These are phyloP conservation scores for Ostrea denselamellosa DNA, from an alignment of 1,140 invertebrate genomes.

Conservation along the genomic window DNA sequence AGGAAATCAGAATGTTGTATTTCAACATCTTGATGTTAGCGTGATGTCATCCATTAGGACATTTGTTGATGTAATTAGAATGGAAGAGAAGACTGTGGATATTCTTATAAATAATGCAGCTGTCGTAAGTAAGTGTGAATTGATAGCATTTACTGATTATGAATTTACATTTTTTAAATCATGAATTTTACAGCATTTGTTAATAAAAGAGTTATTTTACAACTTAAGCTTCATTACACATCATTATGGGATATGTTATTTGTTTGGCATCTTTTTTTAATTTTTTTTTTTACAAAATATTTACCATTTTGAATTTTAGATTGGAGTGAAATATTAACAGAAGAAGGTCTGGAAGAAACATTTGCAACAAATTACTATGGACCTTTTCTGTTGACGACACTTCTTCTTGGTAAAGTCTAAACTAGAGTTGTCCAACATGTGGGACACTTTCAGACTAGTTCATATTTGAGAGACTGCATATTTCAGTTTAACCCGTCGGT, in stretches of 20 bases:
- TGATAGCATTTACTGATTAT: not conserved
- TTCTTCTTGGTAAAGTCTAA: constrained; percentile 82
- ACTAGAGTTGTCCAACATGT: too few relatives aligned
- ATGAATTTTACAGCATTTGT: too few relatives aligned
- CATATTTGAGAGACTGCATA: too few relatives aligned
- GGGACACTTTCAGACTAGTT: too few relatives aligned
- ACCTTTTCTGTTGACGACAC: constrained; percentile 88
- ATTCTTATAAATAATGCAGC: constrained; percentile 81
- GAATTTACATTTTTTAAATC: not conserved
- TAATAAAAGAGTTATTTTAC: not conserved
- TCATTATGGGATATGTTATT: not conserved
- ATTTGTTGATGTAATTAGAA: constrained; percentile 80
- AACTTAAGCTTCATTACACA: not conserved
- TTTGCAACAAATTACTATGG: constrained; percentile 95
- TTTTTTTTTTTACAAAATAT: not conserved
- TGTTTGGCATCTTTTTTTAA: not conserved
- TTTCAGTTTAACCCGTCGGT: too few relatives aligned
- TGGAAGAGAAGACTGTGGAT: constrained; percentile 86
- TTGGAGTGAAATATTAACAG: constrained; percentile 76
- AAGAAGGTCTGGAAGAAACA: constrained; percentile 90
- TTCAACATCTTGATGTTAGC: constrained; percentile 82
- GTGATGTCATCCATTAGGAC: constrained; percentile 74
- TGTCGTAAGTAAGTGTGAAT: constrained; percentile 49
- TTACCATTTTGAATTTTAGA: constrained; percentile 49
- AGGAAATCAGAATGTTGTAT: constrained; percentile 80